Conservation (phyloP, 2,113 vertebrate genomes). For the Zapus hudsonius region DNA sequence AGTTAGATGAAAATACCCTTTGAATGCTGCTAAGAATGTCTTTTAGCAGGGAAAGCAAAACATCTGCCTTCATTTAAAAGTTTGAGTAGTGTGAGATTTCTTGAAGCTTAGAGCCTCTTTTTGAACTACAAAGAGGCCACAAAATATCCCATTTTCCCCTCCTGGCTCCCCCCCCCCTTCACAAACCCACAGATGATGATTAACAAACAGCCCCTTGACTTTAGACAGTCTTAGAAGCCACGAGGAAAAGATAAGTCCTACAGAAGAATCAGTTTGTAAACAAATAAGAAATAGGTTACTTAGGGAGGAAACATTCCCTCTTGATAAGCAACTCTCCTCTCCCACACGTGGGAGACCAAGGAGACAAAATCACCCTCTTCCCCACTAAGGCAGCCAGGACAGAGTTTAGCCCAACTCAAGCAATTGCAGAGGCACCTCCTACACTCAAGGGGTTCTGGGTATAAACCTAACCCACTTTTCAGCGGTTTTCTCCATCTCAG, state of each 20-base stretch:
- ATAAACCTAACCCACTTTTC: neutral
- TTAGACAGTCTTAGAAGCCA: conserved; percentile 74
- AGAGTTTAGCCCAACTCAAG: neutral
- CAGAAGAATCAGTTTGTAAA: conserved; percentile 65
- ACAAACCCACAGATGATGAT: conserved; percentile 75
- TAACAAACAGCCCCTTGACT: conserved; percentile 74
- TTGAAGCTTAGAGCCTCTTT: conserved; percentile 81
- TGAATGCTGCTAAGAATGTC: conserved; percentile 67
- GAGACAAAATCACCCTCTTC: neutral
- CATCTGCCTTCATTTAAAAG: conserved; percentile 81
- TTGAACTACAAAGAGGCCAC: conserved; percentile 77
- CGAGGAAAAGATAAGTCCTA: conserved; percentile 78
- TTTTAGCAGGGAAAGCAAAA: conserved; percentile 78
- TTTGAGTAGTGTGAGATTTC: conserved; percentile 80
- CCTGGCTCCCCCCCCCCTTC: conserved; percentile 50
- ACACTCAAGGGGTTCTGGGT: neutral
- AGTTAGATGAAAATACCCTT: conserved; percentile 69
- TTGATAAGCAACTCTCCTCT: neutral
- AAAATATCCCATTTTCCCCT: conserved; percentile 72
- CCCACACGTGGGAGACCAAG: neutral
- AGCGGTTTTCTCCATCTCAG: neutral
- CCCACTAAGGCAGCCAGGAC: neutral
- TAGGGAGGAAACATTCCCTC: conserved; percentile 51
- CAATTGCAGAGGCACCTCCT: neutral
- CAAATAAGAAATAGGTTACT: conserved; percentile 68